Percentiles rank a stretch among this genome's conserved stretches.
Conservation (phyloP, 2,888 invertebrate genomes). For the Dasypolia templi region DNA sequence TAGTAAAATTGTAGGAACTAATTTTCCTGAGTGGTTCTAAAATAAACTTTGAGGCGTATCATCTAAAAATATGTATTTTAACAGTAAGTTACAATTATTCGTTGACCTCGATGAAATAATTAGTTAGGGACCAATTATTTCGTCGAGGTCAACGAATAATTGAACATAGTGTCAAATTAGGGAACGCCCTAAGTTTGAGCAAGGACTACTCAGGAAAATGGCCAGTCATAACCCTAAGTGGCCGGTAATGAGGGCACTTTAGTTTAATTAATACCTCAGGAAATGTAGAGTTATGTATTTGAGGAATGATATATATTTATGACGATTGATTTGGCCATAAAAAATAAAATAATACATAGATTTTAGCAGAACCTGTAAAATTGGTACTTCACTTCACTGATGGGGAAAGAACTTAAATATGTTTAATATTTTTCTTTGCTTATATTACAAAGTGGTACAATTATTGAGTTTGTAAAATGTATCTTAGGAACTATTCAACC, state of each 20-base stretch:
- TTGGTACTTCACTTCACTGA: no score
- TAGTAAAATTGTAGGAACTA: no score
- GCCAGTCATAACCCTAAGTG: constrained; percentile 27
- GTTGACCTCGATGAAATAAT: no score
- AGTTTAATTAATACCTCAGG: constrained; percentile 24
- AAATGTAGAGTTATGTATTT: constrained; percentile 14
- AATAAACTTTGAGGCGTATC: no score
- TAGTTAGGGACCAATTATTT: no score
- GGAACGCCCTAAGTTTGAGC: constrained; percentile 24
- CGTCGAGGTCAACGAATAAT: constrained; percentile 20
- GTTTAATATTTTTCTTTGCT: no score
- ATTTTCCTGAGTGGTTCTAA: no score
- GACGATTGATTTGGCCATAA: background rate
- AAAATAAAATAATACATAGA: background rate
- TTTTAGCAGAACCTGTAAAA: background rate
- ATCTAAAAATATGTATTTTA: no score
- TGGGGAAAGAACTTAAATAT: background rate
- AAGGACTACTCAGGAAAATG: constrained; percentile 18
- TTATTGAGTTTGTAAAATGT: no score
- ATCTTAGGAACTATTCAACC: no score
- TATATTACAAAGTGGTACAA: no score
- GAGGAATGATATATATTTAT: constrained; percentile 8
- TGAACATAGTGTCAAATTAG: constrained; percentile 56
- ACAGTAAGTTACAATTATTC: no score
- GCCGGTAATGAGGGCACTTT: constrained; percentile 28